phyloP scores from a whole-genome alignment of 2,113 vertebrate genomes.

The Trichomycterus rosablanca region DNA sequence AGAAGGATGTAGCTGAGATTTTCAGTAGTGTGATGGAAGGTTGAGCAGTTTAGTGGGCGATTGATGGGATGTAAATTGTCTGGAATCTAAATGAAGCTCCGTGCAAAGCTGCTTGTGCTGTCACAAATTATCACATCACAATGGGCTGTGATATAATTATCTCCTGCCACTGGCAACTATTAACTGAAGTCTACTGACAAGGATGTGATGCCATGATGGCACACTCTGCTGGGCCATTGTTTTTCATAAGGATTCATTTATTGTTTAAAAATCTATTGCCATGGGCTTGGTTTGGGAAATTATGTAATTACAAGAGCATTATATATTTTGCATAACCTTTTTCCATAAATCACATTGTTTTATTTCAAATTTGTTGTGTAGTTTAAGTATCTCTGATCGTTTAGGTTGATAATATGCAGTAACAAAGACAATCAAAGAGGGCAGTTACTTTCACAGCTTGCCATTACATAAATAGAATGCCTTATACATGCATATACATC shows the following conservation, averaged over 20 bases:
- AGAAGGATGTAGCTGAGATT: too few relatives aligned
- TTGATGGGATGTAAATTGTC: constrained; percentile 4
- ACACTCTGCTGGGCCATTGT: constrained; percentile 13
- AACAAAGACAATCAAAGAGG: too few relatives aligned
- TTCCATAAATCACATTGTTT: too few relatives aligned
- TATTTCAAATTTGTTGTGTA: too few relatives aligned
- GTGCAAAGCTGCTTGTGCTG: constrained; percentile 23
- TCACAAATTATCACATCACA: constrained; percentile 18
- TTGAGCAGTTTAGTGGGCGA: not conserved
- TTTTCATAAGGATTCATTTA: constrained; percentile 6
- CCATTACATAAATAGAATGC: too few relatives aligned
- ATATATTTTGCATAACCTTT: too few relatives aligned
- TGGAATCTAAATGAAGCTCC: constrained; percentile 26
- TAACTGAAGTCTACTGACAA: constrained; percentile 16
- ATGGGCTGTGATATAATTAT: constrained; percentile 31
- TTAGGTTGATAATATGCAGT: too few relatives aligned
- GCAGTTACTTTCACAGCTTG: too few relatives aligned
- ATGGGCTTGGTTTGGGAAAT: not conserved
- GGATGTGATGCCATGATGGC: constrained; percentile 23
- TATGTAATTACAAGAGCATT: too few relatives aligned
- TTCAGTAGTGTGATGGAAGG: too few relatives aligned
- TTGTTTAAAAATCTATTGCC: not conserved
- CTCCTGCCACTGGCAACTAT: constrained; percentile 24
- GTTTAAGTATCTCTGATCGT: too few relatives aligned
- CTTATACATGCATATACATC: too few relatives aligned